A percentile compares a stretch with the other conserved stretches of the same genome.
Evolutionary conservation across 2,113 vertebrate genomes (phyloP).

Genomic region (Crypturellus undulatus): DNA sequence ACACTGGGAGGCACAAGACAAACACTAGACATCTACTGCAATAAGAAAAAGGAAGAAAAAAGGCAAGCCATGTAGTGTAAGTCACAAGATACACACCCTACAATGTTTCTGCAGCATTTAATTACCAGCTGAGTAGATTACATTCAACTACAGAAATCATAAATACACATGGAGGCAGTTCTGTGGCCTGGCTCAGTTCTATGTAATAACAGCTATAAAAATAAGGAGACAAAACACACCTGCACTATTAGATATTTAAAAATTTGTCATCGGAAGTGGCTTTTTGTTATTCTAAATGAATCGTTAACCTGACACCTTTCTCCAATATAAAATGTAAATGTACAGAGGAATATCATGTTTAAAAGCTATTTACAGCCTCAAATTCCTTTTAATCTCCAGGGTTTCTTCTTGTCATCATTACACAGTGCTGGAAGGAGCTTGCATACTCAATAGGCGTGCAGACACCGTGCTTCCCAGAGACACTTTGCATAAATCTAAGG

Average conservation of each 20-base stretch:
- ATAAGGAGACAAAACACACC: not conserved
- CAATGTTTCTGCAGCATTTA: not conserved
- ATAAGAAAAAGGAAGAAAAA: not conserved
- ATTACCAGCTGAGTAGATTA: not conserved
- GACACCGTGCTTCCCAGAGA: not conserved
- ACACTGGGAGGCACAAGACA: not conserved
- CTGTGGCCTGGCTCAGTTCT: not conserved
- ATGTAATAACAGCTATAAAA: not conserved
- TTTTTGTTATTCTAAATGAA: conserved; percentile 21
- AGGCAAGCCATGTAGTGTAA: not conserved
- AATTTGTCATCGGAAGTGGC: not conserved
- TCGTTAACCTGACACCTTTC: not conserved
- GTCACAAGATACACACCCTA: not conserved
- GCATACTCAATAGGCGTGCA: not conserved
- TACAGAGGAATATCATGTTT: not conserved
- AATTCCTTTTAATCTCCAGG: not conserved
- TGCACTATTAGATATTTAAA: not conserved
- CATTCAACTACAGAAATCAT: not conserved
- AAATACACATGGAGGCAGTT: not conserved
- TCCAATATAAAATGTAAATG: conserved; percentile 13
- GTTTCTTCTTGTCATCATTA: not conserved
- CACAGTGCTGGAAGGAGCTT: not conserved
- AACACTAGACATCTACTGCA: not conserved
- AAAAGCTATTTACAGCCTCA: not conserved
- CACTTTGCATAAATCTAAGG: not conserved